These are phyloP conservation scores for Trachythela sp. DNA, from an alignment of 64 coral and sea anemone genomes.

Conservation along the genomic window DNA sequence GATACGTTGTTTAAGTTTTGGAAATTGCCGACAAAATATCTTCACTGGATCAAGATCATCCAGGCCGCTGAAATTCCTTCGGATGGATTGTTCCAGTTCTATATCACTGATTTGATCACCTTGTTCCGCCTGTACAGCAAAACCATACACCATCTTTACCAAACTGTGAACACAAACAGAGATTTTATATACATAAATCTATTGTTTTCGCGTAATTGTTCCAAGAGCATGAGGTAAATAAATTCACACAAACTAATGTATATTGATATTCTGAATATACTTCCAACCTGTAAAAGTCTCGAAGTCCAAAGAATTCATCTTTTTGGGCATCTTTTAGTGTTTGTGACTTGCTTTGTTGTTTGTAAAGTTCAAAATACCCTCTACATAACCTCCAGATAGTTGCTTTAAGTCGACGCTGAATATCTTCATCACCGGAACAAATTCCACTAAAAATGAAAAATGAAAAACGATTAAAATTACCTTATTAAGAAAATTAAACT, in stretches of 20 bases:
- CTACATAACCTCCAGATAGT: constrained; percentile 13
- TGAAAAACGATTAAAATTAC: background rate
- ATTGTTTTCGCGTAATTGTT: background rate
- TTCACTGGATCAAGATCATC: constrained; percentile 50
- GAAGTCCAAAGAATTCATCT: constrained; percentile 49
- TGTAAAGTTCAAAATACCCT: constrained; percentile 42
- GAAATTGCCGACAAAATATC: background rate
- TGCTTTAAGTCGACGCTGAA: background rate
- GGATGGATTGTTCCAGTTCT: constrained; percentile 70
- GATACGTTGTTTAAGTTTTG: background rate
- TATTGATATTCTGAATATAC: background rate
- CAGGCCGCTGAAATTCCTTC: constrained; percentile 82
- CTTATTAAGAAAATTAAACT: background rate
- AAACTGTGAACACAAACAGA: constrained; percentile 39
- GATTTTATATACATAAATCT: background rate
- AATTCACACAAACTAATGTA: too few species aligned
- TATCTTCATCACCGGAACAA: constrained; percentile 15
- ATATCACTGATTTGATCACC: constrained; percentile 31
- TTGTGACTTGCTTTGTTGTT: background rate
- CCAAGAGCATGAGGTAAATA: too few species aligned
- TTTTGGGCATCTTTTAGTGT: constrained; percentile 36
- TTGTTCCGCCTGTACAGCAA: constrained; percentile 38
- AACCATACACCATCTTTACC: constrained; percentile 85
- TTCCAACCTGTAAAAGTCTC: constrained; percentile 54
- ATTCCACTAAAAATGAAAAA: constrained; percentile 37